Percentiles rank a stretch among this genome's conserved stretches.
These are phyloP conservation scores for Brachypterus glaber DNA, from an alignment of 2,888 invertebrate species.

Conservation along the genomic window DNA sequence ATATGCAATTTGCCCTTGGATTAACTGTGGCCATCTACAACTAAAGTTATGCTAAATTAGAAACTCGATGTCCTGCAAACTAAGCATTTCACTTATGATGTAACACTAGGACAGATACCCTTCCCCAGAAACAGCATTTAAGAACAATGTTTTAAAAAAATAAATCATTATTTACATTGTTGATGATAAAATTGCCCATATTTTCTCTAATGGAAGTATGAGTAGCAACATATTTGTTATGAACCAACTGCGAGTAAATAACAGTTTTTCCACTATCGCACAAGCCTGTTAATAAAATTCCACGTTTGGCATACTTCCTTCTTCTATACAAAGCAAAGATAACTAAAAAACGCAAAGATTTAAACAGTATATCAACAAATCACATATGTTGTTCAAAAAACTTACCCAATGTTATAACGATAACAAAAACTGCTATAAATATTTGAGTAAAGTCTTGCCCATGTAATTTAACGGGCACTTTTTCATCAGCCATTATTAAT, in stretches of 20 bases:
- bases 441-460: conserved; percentile 22
- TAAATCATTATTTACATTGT: conserved; percentile 51
- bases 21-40: no score
- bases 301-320: conserved; percentile 49
- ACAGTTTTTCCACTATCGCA: conserved; percentile 88
- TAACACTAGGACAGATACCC: no score
- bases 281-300: conserved; percentile 72
- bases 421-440: conserved; percentile 24
- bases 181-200: conserved; percentile 54
- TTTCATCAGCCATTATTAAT: conserved; percentile 19
- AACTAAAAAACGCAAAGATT: conserved; percentile 41
- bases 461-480: conserved; percentile 18
- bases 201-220: conserved; percentile 89
- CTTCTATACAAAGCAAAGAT: conserved; percentile 53
- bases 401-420: conserved; percentile 26
- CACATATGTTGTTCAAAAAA: conserved; percentile 14
- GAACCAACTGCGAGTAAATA: conserved; percentile 68
- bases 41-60: no score
- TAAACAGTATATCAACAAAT: conserved; percentile 8
- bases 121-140: no score
- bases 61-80: no score
- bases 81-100: no score
- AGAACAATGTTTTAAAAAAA: no score
- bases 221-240: conserved; percentile 62
- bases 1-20: no score